Percentiles rank a stretch among this genome's conserved stretches.
These are phyloP conservation scores for Glaucopsyche alexis DNA, from an alignment of 2,888 invertebrate genomes.

Conservation along the genomic window DNA sequence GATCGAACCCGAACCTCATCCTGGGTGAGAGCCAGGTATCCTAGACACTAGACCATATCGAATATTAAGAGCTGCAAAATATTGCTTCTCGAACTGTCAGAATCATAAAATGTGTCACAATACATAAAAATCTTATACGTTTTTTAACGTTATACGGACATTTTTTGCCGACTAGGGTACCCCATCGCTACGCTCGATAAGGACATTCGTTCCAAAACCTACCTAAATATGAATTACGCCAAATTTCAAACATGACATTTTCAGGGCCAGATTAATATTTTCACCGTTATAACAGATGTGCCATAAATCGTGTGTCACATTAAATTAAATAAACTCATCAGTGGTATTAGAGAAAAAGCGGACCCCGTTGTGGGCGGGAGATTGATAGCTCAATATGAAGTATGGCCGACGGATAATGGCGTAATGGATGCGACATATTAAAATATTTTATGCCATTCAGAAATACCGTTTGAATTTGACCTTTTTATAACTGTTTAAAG, in stretches of 20 bases:
- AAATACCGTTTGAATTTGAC: neutral
- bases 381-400: slow-evolving; percentile 66
- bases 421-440: slow-evolving; percentile 39
- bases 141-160: no score
- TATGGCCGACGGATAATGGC: slow-evolving; percentile 48
- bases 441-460: slow-evolving; percentile 9
- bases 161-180: no score
- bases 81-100: no score
- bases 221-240: neutral
- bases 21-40: slow-evolving; percentile 86
- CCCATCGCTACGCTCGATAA: no score
- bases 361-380: slow-evolving; percentile 58
- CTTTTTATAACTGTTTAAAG: neutral
- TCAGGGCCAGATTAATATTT: slow-evolving; percentile 23
- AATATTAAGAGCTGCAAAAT: no score
- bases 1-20: no score
- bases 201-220: no score
- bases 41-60: slow-evolving; percentile 84
- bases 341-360: slow-evolving; percentile 55
- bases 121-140: no score
- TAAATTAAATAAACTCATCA: slow-evolving; percentile 58
- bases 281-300: slow-evolving; percentile 42
- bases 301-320: slow-evolving; percentile 40
- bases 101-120: no score
- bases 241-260: neutral